Evolutionary conservation across 2,113 vertebrate genomes (phyloP).

Genomic region (Cervus canadensis): DNA sequence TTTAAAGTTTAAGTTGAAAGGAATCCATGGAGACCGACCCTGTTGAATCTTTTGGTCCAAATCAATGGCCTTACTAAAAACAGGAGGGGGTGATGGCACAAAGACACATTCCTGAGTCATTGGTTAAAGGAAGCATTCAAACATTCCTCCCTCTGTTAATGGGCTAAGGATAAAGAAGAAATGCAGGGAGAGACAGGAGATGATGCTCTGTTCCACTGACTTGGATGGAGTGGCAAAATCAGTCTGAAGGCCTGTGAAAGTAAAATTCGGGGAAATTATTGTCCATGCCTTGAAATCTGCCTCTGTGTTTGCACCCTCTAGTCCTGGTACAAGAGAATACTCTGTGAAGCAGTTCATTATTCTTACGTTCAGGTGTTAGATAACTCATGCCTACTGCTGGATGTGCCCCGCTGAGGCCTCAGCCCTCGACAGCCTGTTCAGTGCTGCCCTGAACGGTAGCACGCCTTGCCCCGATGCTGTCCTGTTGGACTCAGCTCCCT

Average conservation of each 20-base stretch:
- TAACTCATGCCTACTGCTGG: neutral
- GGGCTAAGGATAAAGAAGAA: neutral
- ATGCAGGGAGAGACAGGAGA: neutral
- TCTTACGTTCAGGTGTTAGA: neutral
- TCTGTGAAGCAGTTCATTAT: neutral
- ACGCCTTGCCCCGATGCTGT: neutral
- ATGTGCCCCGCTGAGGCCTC: neutral
- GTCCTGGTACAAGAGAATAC: neutral
- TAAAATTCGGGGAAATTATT: neutral
- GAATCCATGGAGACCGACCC: neutral
- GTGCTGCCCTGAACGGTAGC: neutral
- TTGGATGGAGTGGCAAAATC: neutral
- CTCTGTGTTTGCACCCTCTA: neutral
- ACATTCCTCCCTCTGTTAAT: neutral
- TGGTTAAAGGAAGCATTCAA: neutral
- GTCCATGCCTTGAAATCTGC: neutral
- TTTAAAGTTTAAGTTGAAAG: conserved; percentile 30
- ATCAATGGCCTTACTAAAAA: conserved; percentile 19
- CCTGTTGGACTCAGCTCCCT: neutral
- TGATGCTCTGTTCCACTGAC: neutral
- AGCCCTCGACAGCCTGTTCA: accelerated
- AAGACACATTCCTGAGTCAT: neutral
- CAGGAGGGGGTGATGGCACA: neutral
- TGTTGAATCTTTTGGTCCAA: conserved; percentile 4
- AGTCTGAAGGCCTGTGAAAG: neutral